phyloP scores from a whole-genome alignment of 2,113 vertebrate species.

The Corythornis madagascariensis region DNA sequence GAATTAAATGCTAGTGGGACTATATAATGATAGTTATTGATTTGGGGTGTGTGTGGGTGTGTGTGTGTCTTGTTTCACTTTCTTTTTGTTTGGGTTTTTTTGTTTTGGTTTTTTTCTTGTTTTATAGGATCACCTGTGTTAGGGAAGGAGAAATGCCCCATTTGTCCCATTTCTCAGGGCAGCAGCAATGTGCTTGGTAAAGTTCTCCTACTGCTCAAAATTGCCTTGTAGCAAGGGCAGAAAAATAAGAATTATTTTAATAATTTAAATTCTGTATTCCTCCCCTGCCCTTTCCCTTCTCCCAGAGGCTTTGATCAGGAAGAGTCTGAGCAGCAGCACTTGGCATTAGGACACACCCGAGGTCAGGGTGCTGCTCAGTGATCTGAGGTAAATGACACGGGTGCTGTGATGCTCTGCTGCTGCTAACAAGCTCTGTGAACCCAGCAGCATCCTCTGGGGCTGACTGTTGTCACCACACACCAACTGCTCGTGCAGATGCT shows the following conservation, averaged over 20 bases:
- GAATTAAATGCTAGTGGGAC: rapidly evolving
- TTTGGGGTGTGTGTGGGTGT: background rate
- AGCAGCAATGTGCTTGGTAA: background rate
- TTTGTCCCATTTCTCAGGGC: background rate
- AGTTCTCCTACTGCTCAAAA: background rate
- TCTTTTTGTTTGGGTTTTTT: too few relatives aligned
- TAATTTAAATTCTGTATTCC: background rate
- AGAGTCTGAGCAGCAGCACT: background rate
- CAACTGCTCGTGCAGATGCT: background rate
- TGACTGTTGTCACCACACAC: background rate
- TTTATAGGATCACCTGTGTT: background rate
- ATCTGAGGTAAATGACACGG: background rate
- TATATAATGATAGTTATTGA: too few relatives aligned
- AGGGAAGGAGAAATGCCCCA: background rate
- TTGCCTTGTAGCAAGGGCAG: background rate
- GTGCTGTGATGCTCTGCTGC: background rate
- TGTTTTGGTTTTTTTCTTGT: background rate
- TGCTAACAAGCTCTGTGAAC: background rate
- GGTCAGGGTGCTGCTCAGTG: background rate
- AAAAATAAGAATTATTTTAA: background rate
- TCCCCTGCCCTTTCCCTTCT: too few relatives aligned
- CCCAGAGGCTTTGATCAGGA: background rate
- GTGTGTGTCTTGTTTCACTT: background rate
- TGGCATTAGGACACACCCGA: too few relatives aligned
- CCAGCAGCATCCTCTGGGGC: background rate